These are phyloP conservation scores for Lithophane leautieri DNA, from an alignment of 2,888 invertebrate species.

Conservation along the genomic window DNA sequence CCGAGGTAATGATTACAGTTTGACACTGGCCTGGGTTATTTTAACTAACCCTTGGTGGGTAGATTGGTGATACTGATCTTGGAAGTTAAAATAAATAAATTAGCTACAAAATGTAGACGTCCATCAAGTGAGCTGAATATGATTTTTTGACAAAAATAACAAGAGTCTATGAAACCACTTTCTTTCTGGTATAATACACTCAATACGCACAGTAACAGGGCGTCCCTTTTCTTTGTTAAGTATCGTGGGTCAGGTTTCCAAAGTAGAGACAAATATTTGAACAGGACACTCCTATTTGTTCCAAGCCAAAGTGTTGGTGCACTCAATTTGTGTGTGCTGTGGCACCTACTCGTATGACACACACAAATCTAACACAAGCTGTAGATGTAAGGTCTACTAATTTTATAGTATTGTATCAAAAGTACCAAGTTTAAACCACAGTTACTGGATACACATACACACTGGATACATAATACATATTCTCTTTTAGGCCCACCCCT, in stretches of 20 bases:
- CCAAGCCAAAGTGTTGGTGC: constrained; percentile 5
- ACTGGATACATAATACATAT: too few relatives aligned
- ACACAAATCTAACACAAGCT: neutral
- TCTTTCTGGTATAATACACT: neutral
- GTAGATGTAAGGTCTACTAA: neutral
- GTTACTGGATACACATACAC: constrained; percentile 6
- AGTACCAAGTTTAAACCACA: neutral
- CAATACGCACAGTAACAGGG: neutral
- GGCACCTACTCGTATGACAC: constrained; percentile 14
- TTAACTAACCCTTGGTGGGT: neutral
- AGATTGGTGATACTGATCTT: neutral
- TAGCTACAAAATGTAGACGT: neutral
- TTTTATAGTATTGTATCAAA: constrained; percentile 3
- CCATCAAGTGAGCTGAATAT: neutral
- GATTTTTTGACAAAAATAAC: neutral
- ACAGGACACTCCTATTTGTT: constrained; percentile 23
- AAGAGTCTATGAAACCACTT: neutral
- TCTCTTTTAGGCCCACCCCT: constrained; percentile 38
- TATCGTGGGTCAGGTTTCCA: constrained; percentile 15
- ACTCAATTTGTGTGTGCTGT: constrained; percentile 23
- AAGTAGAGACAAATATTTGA: constrained; percentile 33
- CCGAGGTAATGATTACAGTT: constrained; percentile 26
- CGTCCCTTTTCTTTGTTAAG: constrained; percentile 4
- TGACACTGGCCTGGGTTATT: constrained; percentile 17
- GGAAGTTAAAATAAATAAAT: neutral